phyloP scores from a whole-genome alignment of 2,113 vertebrate species.

The Glaucomys volans region DNA sequence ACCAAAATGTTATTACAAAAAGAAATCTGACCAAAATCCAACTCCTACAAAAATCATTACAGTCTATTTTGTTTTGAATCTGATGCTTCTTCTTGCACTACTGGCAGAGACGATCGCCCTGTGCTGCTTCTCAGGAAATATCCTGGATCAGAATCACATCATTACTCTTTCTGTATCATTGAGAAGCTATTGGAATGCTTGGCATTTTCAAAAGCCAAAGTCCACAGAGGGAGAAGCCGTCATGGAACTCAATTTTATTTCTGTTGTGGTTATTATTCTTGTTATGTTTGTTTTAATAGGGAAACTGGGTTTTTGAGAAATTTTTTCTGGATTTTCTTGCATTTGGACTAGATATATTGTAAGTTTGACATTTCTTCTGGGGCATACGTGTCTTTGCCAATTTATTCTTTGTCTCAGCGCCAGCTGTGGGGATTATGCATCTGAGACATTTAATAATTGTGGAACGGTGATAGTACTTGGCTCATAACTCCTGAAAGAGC shows the following conservation, averaged over 20 bases:
- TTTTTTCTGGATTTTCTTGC: neutral
- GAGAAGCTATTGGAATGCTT: neutral
- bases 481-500: neutral
- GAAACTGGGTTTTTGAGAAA: neutral
- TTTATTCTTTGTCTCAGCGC: neutral
- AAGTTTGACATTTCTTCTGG: neutral
- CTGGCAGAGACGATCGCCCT: neutral
- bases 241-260: neutral
- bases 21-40: neutral
- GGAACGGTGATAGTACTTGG: neutral
- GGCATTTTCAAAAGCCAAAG: neutral
- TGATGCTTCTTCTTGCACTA: neutral
- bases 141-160: neutral
- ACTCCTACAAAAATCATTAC: neutral
- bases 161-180: neutral
- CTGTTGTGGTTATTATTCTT: neutral
- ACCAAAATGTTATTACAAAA: neutral
- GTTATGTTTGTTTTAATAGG: neutral
- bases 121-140: neutral
- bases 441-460: neutral
- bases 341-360: neutral
- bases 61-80: neutral
- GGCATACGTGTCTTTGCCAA: neutral
- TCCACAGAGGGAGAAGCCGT: neutral
- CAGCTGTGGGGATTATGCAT: neutral